Evolutionary conservation across 2,113 vertebrate genomes (phyloP), one percentile per base, ranked within the genome.

Genomic region (Lepidothrix coronata): DNA sequence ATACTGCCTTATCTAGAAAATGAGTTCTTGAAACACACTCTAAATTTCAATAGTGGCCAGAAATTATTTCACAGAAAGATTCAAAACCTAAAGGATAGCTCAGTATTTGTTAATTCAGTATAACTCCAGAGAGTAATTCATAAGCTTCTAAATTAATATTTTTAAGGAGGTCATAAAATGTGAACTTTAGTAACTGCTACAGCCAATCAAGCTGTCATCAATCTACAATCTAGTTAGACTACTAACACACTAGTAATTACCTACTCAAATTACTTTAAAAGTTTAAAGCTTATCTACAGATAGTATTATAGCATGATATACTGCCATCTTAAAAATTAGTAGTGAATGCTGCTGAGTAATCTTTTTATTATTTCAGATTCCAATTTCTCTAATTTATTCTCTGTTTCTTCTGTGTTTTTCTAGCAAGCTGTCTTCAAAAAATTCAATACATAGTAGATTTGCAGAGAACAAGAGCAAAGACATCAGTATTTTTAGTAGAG

Each of bases 81-180:
- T 94, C 39, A 77, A 81, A 88, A 4, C 8, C 58, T 92, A 88
- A 87, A 90, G 89, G 58, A 57, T 44, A 93, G 62, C 51, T 80
- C 46, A 79, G 70, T 86, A 90, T 95, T 95, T 97, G 92, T 90
- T 93, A 96, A 95, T 95, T 94, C 89, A 94, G 75, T 67, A 59
- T 74, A 76, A 90, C 83, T 93, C 92, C 28, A 87, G 95, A 93
- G 85, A 96, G 77, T 44, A 96, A 95, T 95, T 96, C 93, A 95
- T 90, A 95, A 96, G 92, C 81, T 89, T 85, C 88, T 93, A 94
- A 89, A 96, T 97, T 94, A 96, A 89, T 96, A 97, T 96, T 95
- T 97, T 96, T 95, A 95, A 91, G 89, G 88, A 80, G 80, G 46
- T 92, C 81, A 95, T 97, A 96, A 97, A 97, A 94, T 68, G 74